Conservation (phyloP, 2,113 vertebrate species). For the Colaptes auratus region DNA sequence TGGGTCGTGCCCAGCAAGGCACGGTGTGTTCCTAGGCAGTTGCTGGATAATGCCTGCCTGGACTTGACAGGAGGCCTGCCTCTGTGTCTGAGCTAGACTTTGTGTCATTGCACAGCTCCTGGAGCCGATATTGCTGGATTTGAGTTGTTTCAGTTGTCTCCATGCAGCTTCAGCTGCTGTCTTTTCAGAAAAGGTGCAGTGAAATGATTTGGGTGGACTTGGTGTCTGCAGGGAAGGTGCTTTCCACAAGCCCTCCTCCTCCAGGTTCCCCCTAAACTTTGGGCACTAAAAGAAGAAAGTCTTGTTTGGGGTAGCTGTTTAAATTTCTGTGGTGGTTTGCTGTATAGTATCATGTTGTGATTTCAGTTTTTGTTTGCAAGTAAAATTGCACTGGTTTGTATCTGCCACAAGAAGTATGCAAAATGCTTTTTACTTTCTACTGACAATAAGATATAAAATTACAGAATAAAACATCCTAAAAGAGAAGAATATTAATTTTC, state of each 20-base stretch:
- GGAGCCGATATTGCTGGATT: background rate
- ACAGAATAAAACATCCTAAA: background rate
- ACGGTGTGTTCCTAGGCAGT: background rate
- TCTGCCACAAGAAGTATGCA: background rate
- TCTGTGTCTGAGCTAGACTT: background rate
- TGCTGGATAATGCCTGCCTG: rapidly evolving
- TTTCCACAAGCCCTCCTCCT: rapidly evolving
- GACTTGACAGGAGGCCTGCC: background rate
- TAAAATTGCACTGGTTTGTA: background rate
- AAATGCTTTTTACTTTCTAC: background rate
- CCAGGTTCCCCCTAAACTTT: background rate
- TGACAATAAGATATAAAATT: background rate
- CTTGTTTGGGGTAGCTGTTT: background rate
- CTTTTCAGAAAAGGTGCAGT: background rate
- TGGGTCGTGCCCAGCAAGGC: background rate
- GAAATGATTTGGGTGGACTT: background rate
- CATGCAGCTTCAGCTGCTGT: background rate
- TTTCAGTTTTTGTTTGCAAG: background rate
- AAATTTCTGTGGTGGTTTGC: background rate
- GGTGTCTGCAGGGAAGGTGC: background rate
- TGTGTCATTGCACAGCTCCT: background rate
- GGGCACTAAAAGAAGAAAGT: background rate
- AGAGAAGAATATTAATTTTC: background rate
- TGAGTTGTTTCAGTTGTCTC: background rate
- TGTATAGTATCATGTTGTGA: background rate